Base-by-base conservation (phyloP, 2,113 vertebrate genomes). In the Menidia beryllina region DNA sequence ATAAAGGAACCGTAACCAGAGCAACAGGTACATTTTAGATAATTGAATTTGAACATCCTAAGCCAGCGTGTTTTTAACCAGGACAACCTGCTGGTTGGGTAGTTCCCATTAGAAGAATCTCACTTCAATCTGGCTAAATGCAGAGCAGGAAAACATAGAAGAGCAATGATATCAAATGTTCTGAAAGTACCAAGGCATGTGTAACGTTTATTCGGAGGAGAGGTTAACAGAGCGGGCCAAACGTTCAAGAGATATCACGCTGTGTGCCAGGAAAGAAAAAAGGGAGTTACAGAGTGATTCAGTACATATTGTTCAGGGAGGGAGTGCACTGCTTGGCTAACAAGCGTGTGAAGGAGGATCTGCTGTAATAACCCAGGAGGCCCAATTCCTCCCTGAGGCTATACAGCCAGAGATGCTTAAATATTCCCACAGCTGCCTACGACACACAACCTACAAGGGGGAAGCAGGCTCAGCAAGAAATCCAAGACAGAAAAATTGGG, bases 311-410 rank as follows among this genome's bases (percentile, higher is more conserved):
- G 52, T 69, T 27, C 2, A 43, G 39, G 72, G 55, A 71, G 38
- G 0, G 24, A 64, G 34, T 14, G 19, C 56, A 10, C n/a, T 26
- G 81, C 63, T 78, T 23, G 63, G 66, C 49, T 67, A 83, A 79
- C 53, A 52, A 74, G 79, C 38, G 15, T 50, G 51, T 39, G 43
- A 69, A 60, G 55, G 65, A 52, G 52, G 56, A 60, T 60, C 56
- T 67, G 55, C 64, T 60, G 78, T 30, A 66, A 64, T 27, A 53
- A 55, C 75, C 78, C 62, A 51, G 51, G 60, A 84, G 57, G 76
- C 74, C 64, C 68, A 56, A 48, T 72, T 49, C 38, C 34, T 69
- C 49, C 75, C 47, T 1, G 45, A 70, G 77, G 77, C 79, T 30
- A 11, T 55, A 7, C 47, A 65, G 61, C 52, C 25, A n/a, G 63